Evolutionary conservation across 2,113 vertebrate genomes (phyloP).

Genomic region (Ctenodactylus gundi): DNA sequence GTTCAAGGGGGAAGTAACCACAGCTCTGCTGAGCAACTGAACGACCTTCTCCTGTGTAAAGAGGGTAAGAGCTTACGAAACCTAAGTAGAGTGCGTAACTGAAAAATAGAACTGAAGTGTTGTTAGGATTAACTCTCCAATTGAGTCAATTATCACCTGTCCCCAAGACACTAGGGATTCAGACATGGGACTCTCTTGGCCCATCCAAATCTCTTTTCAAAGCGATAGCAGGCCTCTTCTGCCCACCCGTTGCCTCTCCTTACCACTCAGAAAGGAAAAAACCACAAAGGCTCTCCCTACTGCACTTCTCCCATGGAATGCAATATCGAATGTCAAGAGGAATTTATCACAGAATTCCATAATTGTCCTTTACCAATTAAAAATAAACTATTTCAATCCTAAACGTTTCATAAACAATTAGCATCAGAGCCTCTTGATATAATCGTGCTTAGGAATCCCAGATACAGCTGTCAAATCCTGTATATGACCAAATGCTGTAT

Average conservation of each 20-base stretch:
- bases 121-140: background rate
- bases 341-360: background rate
- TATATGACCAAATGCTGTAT: background rate
- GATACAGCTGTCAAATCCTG: background rate
- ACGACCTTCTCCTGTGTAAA: background rate
- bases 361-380: background rate
- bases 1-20: background rate
- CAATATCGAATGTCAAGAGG: background rate
- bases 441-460: background rate
- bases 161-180: background rate
- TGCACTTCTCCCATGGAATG: background rate
- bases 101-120: background rate
- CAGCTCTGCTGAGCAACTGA: background rate
- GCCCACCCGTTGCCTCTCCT: background rate
- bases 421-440: background rate
- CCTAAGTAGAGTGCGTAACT: background rate
- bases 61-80: conserved; percentile 15
- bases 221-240: background rate
- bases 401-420: background rate
- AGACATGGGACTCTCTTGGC: background rate
- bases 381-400: background rate
- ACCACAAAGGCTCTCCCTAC: background rate
- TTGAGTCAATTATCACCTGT: background rate
- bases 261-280: background rate
- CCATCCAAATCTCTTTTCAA: background rate